Evolutionary conservation across 2,113 vertebrate genomes (phyloP).

Genomic region (Tretioscincus oriximinensis): DNA sequence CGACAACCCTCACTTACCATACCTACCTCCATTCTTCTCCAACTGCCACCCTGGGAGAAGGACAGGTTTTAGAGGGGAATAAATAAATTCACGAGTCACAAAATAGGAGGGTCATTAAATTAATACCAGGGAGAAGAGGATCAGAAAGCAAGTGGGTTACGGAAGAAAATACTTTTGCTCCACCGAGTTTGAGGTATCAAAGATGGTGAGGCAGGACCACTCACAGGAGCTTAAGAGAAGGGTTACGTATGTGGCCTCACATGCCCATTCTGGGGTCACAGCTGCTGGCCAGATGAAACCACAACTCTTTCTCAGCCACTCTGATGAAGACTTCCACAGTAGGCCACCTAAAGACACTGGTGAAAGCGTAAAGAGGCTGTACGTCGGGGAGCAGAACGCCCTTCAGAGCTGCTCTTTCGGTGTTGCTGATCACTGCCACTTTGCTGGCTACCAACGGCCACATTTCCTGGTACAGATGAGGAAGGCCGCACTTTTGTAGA

Average conservation of each 20-base stretch:
- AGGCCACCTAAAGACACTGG: constrained; percentile 69
- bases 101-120: constrained; percentile 45
- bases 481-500: constrained; percentile 74
- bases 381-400: constrained; percentile 56
- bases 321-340: neutral
- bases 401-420: constrained; percentile 21
- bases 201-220: neutral
- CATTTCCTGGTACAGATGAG: constrained; percentile 15
- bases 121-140: neutral
- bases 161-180: neutral
- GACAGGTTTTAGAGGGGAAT: neutral
- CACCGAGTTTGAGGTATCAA: neutral
- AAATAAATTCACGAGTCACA: constrained; percentile 41
- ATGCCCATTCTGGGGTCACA: neutral
- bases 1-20: neutral
- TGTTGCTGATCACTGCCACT: neutral
- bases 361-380: constrained; percentile 78
- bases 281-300: neutral
- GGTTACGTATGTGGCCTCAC: neutral
- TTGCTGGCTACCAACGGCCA: constrained; percentile 33
- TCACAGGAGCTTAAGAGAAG: neutral
- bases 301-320: neutral
- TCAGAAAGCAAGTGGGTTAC: neutral
- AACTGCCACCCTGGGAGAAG: neutral
- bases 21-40: neutral